Evolutionary conservation across 2,113 vertebrate genomes (phyloP).

Genomic region (Lycaon pictus): DNA sequence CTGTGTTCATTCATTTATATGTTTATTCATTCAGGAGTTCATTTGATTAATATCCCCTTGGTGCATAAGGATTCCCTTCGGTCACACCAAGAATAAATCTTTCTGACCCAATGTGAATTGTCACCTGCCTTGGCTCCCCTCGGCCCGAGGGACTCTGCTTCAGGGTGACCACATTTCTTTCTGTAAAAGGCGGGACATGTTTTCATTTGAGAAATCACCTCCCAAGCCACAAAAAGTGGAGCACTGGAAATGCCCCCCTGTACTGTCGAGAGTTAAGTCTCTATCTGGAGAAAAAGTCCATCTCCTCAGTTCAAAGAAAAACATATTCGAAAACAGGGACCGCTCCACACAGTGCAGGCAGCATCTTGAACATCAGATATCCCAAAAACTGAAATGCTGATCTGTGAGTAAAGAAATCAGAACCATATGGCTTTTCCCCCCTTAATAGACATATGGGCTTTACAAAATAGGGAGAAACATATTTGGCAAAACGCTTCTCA

Average conservation of each 20-base stretch:
- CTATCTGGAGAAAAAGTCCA: conserved; percentile 1
- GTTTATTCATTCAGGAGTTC: too few species aligned
- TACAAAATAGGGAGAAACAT: conserved; percentile 77
- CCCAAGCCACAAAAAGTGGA: not conserved
- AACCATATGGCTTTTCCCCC: conserved; percentile 77
- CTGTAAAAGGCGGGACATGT: not conserved
- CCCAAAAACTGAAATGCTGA: conserved; percentile 69
- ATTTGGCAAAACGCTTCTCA: conserved; percentile 75
- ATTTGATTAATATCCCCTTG: fast-evolving
- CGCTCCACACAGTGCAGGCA: not conserved
- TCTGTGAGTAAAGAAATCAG: conserved; percentile 76
- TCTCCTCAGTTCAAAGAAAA: conserved; percentile 74
- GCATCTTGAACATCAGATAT: conserved; percentile 70
- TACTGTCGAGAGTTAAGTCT: conserved; percentile 44
- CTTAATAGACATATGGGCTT: conserved; percentile 81
- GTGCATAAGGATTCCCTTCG: fast-evolving
- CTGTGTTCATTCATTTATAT: too few species aligned
- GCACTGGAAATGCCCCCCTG: not conserved
- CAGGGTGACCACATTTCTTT: not conserved
- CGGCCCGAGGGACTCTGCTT: not conserved
- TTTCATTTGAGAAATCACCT: not conserved
- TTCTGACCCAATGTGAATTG: not conserved
- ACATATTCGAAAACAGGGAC: conserved; percentile 32
- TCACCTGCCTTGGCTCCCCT: not conserved
- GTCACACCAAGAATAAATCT: not conserved